Percentiles rank a stretch among this genome's conserved stretches.
phyloP scores from a whole-genome alignment of 2,888 invertebrate genomes.

The Drosophila buzzatii region DNA sequence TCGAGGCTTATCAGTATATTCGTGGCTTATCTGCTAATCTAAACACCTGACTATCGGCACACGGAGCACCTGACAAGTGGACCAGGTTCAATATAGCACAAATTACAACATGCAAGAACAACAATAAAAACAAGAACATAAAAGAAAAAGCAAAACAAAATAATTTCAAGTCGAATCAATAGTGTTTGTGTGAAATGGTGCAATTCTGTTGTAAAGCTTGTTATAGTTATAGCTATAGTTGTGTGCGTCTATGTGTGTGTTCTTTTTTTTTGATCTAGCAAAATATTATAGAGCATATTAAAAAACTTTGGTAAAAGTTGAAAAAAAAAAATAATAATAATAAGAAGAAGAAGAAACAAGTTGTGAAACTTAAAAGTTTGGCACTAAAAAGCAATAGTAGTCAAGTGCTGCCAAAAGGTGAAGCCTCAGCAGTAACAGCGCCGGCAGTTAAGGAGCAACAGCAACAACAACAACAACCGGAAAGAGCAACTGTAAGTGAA shows the following conservation, averaged over 20 bases:
- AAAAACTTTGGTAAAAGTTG: constrained; percentile 73
- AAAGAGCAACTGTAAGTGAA: constrained; percentile 22
- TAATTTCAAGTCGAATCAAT: constrained; percentile 18
- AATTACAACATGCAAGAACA: not conserved
- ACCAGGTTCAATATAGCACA: not conserved
- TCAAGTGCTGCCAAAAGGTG: constrained; percentile 42
- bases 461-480: constrained; percentile 14
- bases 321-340: constrained; percentile 8
- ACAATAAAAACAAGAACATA: not conserved
- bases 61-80: not conserved
- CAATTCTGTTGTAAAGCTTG: constrained; percentile 12
- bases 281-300: constrained; percentile 68
- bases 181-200: constrained; percentile 36
- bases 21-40: constrained; percentile 11
- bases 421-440: constrained; percentile 14
- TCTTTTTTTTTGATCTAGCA: constrained; percentile 9
- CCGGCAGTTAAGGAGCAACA: constrained; percentile 5
- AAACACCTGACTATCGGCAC: constrained; percentile 7
- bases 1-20: not conserved
- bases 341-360: constrained; percentile 15
- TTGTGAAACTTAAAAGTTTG: constrained; percentile 59
- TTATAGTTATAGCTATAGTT: constrained; percentile 23
- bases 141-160: constrained; percentile 1
- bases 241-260: not conserved
- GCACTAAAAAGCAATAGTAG: constrained; percentile 69